Base-by-base conservation (phyloP, 2,888 invertebrate genomes). In the Chrysomela aeneicollis region DNA sequence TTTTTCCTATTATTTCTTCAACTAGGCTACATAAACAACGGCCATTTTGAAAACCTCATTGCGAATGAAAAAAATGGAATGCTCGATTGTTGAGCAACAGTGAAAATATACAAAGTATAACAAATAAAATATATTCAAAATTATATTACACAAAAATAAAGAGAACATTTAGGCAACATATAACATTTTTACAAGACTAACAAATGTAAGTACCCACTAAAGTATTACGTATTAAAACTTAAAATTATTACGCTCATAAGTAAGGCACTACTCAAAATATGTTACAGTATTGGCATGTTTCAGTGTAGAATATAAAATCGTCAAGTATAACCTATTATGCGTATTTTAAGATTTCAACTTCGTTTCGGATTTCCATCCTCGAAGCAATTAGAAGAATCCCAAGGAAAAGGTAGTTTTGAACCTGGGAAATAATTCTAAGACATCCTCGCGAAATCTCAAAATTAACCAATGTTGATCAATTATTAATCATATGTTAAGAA, bases 231-330 rank as follows among this genome's bases (percentile, higher is more conserved):
- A 58, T 59, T 35, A 26, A 26, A 51, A 54, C 55, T 55, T 60
- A 64, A 63, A 64, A 72, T 65, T 72, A 73, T 73, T 72, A 72
- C 74, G 72, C 60, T 68, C 63, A 66, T 59, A 50, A 68, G 69
- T 74, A 74, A 74, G 74, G 74, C 74, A 74, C 74, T 71, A 71
- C 67, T 58, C 61, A 70, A 70, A 63, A 55, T 61, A 69, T 67
- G 63, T 61, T 57, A 50, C 67, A 61, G 63, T 47, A 52, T 60
- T 65, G 55, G 26, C 26, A 26, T 26, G 6, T 26, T 5, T 26
- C 6, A 6, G 47, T 26, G 57, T 57, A 59, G 51, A 59, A 59
- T 50, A 57, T 46, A 46, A 26, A 57, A 18, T 57, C 26, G 18
- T 57, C 46, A 57, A 22, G 42, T 42, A 22, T 55, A 55, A 22